Conservation (phyloP, 2,888 invertebrate genomes). For the Seira musarum region DNA sequence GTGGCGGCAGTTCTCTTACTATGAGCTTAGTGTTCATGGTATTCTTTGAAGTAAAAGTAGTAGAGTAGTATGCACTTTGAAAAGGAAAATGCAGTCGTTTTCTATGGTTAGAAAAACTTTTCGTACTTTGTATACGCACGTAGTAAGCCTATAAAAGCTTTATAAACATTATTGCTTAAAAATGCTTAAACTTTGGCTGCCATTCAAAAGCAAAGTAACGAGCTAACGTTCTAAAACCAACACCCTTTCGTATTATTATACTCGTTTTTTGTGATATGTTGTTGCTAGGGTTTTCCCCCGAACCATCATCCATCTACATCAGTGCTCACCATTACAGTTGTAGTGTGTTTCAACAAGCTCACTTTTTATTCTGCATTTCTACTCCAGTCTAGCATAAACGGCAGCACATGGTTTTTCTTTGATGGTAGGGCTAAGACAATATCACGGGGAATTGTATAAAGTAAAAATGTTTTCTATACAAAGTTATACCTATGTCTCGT, state of each 20-base stretch:
- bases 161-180: not conserved
- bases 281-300: constrained; percentile 54
- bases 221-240: constrained; percentile 32
- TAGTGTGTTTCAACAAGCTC: not conserved
- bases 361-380: constrained; percentile 16
- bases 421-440: no score
- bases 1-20: constrained; percentile 8
- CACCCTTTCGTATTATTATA: constrained; percentile 13
- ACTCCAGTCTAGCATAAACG: constrained; percentile 5
- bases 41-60: no score
- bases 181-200: not conserved
- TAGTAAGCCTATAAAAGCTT: no score
- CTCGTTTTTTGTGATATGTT: constrained; percentile 16
- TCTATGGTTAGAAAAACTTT: no score
- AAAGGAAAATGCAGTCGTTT: not conserved
- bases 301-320: constrained; percentile 16
- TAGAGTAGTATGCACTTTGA: not conserved
- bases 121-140: no score
- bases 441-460: no score
- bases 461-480: no score
- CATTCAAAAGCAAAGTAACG: not conserved
- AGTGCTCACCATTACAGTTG: not conserved
- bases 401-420: no score
- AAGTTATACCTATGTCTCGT: constrained; percentile 14
- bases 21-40: not conserved